Percentiles rank a stretch among this genome's conserved stretches.
Conservation (phyloP, 2,113 vertebrate species). For the Eulemur rufifrons region DNA sequence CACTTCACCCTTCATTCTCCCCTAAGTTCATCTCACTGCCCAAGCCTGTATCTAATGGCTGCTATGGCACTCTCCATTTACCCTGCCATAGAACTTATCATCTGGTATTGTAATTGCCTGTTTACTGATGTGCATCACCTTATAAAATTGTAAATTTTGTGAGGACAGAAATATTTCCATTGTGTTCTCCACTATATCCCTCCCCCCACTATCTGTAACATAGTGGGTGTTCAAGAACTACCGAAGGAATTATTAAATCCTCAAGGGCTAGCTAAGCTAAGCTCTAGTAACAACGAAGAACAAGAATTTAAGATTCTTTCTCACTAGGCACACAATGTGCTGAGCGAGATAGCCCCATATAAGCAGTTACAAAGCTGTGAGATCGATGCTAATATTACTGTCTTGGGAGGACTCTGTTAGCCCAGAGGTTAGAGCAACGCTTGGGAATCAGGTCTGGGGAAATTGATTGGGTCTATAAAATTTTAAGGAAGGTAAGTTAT, state of each 20-base stretch:
- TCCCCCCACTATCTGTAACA: background rate
- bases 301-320: background rate
- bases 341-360: background rate
- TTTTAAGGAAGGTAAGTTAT: background rate
- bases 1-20: background rate
- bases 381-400: background rate
- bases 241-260: background rate
- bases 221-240: background rate
- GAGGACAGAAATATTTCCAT: background rate
- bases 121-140: background rate
- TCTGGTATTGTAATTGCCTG: background rate
- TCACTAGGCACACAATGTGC: background rate
- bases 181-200: background rate
- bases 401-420: background rate
- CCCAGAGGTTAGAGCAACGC: background rate
- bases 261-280: background rate
- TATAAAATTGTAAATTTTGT: background rate
- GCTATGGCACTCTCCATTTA: background rate
- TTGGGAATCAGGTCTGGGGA: background rate
- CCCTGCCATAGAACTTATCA: background rate
- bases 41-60: background rate
- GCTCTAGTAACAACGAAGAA: background rate
- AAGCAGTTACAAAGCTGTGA: background rate
- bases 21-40: background rate
- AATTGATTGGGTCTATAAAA: background rate